Evolutionary conservation across 1,140 invertebrate species (phyloP).

Genomic region (Penaeus indicus): DNA sequence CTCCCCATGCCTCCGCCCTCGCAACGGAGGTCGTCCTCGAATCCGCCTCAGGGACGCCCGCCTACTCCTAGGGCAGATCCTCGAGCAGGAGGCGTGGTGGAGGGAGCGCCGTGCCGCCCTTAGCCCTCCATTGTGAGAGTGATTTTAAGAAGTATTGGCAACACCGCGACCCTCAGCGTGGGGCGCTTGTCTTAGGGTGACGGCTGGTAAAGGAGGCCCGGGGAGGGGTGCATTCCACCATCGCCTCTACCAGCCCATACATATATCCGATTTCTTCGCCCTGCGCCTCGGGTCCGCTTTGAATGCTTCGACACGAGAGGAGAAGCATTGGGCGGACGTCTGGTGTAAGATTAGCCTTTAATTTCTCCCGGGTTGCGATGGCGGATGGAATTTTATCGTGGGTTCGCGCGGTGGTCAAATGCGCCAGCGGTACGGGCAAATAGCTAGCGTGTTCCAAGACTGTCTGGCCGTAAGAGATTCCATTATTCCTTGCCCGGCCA

Average conservation of each 20-base stretch:
- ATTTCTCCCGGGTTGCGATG: no score
- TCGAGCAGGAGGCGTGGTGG: background rate
- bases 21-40: background rate
- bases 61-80: background rate
- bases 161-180: slow-evolving; percentile 44
- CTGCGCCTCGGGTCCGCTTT: no score
- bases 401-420: slow-evolving; percentile 5
- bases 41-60: background rate
- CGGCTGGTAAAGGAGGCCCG: slow-evolving; percentile 41
- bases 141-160: slow-evolving; percentile 39
- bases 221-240: slow-evolving; percentile 35
- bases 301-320: no score
- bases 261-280: no score
- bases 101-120: background rate
- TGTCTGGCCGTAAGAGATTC: slow-evolving; percentile 19
- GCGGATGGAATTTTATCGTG: background rate
- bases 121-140: background rate
- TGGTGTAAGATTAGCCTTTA: no score
- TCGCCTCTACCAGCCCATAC: no score
- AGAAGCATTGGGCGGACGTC: no score
- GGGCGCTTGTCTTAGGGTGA: slow-evolving; percentile 56
- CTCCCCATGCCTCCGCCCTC: background rate
- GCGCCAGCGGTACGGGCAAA: slow-evolving; percentile 24
- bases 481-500: slow-evolving; percentile 41
- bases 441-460: slow-evolving; percentile 42